phyloP scores from a whole-genome alignment of 2,888 invertebrate genomes.

The Ptilodon capucinus region DNA sequence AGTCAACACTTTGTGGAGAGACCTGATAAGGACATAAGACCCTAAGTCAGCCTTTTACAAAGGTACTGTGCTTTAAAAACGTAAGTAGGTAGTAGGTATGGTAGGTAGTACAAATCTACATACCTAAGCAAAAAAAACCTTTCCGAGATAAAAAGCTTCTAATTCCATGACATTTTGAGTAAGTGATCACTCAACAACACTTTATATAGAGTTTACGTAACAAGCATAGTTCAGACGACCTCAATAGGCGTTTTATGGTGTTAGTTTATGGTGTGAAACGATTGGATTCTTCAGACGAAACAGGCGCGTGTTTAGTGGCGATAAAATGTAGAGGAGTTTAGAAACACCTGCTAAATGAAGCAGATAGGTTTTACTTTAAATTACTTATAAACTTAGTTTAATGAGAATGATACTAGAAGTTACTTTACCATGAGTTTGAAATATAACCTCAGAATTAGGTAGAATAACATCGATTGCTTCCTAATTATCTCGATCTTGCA shows the following conservation, averaged over 20 bases:
- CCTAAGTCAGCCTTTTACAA: too few species aligned
- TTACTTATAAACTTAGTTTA: constrained; percentile 11
- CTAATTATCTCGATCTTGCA: not conserved
- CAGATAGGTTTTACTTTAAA: constrained; percentile 8
- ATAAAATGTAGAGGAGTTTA: constrained; percentile 16
- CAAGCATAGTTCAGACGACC: not conserved
- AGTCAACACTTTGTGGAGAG: too few species aligned
- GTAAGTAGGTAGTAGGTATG: too few species aligned
- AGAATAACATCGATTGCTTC: not conserved
- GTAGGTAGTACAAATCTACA: too few species aligned
- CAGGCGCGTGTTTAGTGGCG: constrained; percentile 21
- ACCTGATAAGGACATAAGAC: too few species aligned
- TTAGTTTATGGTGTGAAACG: constrained; percentile 3
- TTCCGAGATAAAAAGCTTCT: too few species aligned
- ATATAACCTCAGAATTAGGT: too few species aligned
- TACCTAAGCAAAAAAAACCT: too few species aligned
- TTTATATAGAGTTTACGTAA: not conserved
- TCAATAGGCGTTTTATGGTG: not conserved
- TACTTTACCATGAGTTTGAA: not conserved
- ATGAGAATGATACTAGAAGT: not conserved
- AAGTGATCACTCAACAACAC: not conserved
- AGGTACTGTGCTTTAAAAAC: too few species aligned
- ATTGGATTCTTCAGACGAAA: constrained; percentile 14
- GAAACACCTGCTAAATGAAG: constrained; percentile 16
- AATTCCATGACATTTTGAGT: too few species aligned